Percentiles rank a stretch among this genome's conserved stretches.
These are phyloP conservation scores for Stomorhina lunata DNA, from an alignment of 2,888 invertebrate species.

Conservation along the genomic window DNA sequence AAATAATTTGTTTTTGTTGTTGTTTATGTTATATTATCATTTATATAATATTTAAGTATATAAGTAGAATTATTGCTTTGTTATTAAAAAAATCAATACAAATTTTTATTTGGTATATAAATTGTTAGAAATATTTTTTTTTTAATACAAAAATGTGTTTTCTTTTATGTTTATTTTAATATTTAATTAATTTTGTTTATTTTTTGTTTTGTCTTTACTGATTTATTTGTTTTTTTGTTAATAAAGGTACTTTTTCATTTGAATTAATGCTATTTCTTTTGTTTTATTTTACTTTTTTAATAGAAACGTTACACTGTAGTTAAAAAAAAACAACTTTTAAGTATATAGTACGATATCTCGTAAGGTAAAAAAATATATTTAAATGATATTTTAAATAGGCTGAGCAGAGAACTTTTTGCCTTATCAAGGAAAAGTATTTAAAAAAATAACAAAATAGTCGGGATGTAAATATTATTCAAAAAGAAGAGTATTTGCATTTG, in stretches of 20 bases:
- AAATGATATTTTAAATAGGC: no score
- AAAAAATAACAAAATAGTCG: no score
- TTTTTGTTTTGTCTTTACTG: constrained; percentile 20
- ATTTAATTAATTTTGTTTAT: constrained; percentile 10
- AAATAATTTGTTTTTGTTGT: constrained; percentile 34
- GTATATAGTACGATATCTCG: no score
- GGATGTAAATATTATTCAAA: no score
- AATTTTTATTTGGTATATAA: constrained; percentile 71
- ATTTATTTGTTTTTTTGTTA: constrained; percentile 43
- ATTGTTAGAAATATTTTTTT: constrained; percentile 65
- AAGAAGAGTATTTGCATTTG: no score
- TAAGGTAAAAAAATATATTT: no score
- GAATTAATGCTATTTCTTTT: constrained; percentile 32
- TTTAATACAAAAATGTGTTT: constrained; percentile 63
- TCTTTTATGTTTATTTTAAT: constrained; percentile 10
- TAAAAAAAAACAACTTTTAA: constrained; percentile 2
- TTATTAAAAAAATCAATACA: constrained; percentile 75
- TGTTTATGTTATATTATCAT: constrained; percentile 25
- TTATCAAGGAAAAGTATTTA: no score
- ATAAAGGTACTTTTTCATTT: constrained; percentile 61
- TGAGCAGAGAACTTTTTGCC: no score
- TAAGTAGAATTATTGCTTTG: constrained; percentile 76
- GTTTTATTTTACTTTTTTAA: constrained; percentile 28
- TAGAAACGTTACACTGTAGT: constrained; percentile 57
- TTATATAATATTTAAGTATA: constrained; percentile 48